Evolutionary conservation across 2,888 invertebrate genomes (phyloP).

Genomic region (Steinernema hermaphroditum): DNA sequence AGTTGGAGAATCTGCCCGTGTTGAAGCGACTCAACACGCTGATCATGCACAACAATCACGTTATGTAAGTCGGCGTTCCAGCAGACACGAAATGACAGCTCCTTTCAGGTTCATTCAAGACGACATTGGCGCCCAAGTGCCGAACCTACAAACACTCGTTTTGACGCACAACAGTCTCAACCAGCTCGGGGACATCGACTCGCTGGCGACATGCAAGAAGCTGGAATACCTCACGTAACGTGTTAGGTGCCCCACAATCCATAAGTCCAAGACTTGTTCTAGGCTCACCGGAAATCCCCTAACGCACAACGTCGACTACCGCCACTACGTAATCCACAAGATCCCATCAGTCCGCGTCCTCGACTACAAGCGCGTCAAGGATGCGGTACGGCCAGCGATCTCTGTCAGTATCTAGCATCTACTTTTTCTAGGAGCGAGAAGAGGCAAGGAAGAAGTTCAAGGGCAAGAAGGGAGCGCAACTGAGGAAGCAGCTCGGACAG

Average conservation of each 20-base stretch:
- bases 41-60: conserved; percentile 90
- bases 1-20: conserved; percentile 93
- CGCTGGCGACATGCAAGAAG: conserved; percentile 78
- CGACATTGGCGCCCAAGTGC: conserved; percentile 82
- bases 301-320: conserved; percentile 86
- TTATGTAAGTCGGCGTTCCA: conserved; percentile 76
- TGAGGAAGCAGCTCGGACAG: conserved; percentile 74
- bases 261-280: background rate
- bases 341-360: conserved; percentile 85
- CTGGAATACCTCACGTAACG: conserved; percentile 75
- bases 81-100: background rate
- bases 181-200: conserved; percentile 91
- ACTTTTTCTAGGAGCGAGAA: conserved; percentile 74
- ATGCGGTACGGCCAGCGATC: conserved; percentile 70
- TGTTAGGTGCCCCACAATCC: conserved; percentile 10
- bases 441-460: conserved; percentile 85
- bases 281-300: conserved; percentile 86
- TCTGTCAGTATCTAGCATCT: background rate
- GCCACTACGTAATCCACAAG: conserved; percentile 72
- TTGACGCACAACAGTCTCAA: conserved; percentile 93
- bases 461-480: conserved; percentile 87
- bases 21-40: conserved; percentile 85
- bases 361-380: conserved; percentile 92
- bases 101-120: conserved; percentile 81
- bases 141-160: conserved; percentile 84